Conservation (phyloP, 2,797 vertebrate species). For the Sebastes iracundus region DNA sequence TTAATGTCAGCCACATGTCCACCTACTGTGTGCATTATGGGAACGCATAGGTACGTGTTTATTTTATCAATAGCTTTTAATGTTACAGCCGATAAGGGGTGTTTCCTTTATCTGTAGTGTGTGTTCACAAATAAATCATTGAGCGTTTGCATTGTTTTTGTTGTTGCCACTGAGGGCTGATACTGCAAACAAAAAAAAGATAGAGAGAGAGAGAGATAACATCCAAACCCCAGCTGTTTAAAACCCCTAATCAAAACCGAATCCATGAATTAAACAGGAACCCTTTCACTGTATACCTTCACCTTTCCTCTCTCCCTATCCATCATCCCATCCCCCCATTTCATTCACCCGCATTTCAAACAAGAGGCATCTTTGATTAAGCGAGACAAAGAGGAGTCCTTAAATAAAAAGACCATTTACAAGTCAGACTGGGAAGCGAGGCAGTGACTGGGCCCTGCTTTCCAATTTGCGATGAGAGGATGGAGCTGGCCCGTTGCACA, state of each 20-base stretch:
- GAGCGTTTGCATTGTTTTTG: constrained; percentile 13
- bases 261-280: constrained; percentile 69
- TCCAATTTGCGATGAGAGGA: constrained; percentile 79
- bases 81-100: not conserved
- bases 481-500: constrained; percentile 53
- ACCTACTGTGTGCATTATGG: not conserved
- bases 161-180: not conserved
- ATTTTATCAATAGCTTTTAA: constrained; percentile 10
- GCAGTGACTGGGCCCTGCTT: constrained; percentile 61
- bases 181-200: not conserved
- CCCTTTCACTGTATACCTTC: constrained; percentile 51
- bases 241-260: constrained; percentile 51
- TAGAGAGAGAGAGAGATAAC: not conserved
- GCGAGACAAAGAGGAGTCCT: constrained; percentile 79
- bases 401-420: constrained; percentile 89
- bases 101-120: constrained; percentile 18
- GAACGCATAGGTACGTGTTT: not conserved
- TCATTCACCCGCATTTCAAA: constrained; percentile 79
- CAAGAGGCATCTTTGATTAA: constrained; percentile 81
- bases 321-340: constrained; percentile 65
- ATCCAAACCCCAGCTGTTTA: constrained; percentile 27
- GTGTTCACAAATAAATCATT: constrained; percentile 17
- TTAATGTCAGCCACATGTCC: not conserved
- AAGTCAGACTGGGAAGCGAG: constrained; percentile 75
- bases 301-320: constrained; percentile 63